Percentiles rank a stretch among this genome's conserved stretches.
These are phyloP conservation scores for Propithecus coquereli DNA, from an alignment of 2,113 vertebrate species.

Conservation along the genomic window DNA sequence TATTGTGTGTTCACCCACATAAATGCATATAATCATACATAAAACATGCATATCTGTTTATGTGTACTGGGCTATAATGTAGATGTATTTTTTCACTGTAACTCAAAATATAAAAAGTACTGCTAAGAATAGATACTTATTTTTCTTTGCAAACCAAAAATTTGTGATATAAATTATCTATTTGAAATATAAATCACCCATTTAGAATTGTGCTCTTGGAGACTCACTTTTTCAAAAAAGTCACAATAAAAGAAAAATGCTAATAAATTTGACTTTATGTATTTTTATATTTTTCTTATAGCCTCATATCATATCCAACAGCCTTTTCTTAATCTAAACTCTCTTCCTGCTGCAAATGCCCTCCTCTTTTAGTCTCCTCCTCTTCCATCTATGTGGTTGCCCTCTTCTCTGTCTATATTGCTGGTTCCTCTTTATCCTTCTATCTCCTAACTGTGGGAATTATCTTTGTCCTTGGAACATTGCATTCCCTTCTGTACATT, in stretches of 20 bases:
- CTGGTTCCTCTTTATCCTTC: not conserved
- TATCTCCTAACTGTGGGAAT: not conserved
- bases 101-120: slow-evolving; percentile 8
- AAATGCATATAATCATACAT: not conserved
- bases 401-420: not conserved
- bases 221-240: not conserved
- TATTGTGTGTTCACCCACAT: not conserved
- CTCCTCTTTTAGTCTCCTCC: not conserved
- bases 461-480: not conserved
- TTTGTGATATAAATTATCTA: not conserved
- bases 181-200: not conserved
- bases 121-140: not conserved
- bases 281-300: slow-evolving; percentile 3
- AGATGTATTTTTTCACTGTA: not conserved
- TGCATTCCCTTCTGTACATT: not conserved
- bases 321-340: not conserved
- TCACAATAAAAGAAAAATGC: not conserved
- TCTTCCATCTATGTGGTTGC: not conserved
- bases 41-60: not conserved
- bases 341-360: not conserved
- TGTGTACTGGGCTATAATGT: not conserved
- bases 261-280: not conserved
- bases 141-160: slow-evolving; percentile 8
- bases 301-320: not conserved
- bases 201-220: not conserved